phyloP scores from a whole-genome alignment of 37 sponge, comb jelly and placozoan species.

The Halichondria panicea region DNA sequence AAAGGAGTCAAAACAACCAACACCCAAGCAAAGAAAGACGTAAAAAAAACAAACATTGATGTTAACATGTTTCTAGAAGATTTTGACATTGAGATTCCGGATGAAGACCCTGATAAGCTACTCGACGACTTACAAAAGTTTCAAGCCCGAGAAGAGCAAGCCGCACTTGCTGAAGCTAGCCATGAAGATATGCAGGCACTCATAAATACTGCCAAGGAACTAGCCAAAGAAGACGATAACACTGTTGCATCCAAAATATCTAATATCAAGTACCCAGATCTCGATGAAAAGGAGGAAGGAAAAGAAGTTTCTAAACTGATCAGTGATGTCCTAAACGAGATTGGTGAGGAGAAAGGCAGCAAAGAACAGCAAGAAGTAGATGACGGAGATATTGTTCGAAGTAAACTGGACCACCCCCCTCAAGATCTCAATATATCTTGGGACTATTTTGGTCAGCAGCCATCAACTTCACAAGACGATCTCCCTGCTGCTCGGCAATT shows the following conservation, averaged over 20 bases:
- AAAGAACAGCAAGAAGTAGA: background rate
- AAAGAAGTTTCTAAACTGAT: background rate
- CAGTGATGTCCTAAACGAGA: background rate
- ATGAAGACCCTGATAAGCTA: conserved; percentile 46
- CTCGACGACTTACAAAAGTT: conserved; percentile 44
- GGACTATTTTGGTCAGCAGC: conserved; percentile 43
- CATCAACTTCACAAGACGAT: background rate
- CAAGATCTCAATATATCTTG: conserved; percentile 34
- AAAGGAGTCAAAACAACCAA: background rate
- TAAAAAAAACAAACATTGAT: background rate
- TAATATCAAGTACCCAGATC: background rate
- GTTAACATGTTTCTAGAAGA: conserved; percentile 19
- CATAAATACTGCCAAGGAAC: conserved; percentile 18
- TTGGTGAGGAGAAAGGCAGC: conserved; percentile 3
- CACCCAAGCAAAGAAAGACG: background rate
- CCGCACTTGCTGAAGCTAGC: conserved; percentile 18
- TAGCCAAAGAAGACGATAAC: conserved; percentile 29
- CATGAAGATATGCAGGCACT: conserved; percentile 20
- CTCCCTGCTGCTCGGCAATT: conserved; percentile 6
- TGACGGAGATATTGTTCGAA: conserved; percentile 17
- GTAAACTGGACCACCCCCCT: background rate
- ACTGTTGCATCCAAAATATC: background rate
- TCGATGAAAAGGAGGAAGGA: background rate
- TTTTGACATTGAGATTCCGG: conserved; percentile 16
- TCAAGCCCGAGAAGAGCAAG: conserved; percentile 1